Evolutionary conservation across 2,888 invertebrate genomes (phyloP).

Genomic region (Pseudococcus viburni): DNA sequence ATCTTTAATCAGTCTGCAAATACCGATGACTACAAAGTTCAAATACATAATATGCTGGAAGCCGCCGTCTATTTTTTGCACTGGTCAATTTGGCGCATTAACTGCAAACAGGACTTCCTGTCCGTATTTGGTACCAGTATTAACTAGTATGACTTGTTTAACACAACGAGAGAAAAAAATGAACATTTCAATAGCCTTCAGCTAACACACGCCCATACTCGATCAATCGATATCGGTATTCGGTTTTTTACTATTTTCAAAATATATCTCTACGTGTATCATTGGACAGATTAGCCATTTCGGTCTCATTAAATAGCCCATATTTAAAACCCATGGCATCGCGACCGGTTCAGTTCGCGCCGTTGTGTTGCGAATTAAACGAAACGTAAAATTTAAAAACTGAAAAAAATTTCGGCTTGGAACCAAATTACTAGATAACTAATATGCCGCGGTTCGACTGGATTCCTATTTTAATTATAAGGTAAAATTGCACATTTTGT

Average conservation of each 20-base stretch:
- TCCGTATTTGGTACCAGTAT: slow-evolving; percentile 59
- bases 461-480: slow-evolving; percentile 47
- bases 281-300: slow-evolving; percentile 51
- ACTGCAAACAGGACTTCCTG: slow-evolving; percentile 62
- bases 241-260: slow-evolving; percentile 53
- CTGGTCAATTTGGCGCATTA: slow-evolving; percentile 45
- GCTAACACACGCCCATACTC: slow-evolving; percentile 57
- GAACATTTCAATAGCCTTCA: slow-evolving; percentile 57
- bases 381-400: neutral
- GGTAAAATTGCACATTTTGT: slow-evolving; percentile 45
- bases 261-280: slow-evolving; percentile 42
- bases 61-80: slow-evolving; percentile 55
- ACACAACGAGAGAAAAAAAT: slow-evolving; percentile 45
- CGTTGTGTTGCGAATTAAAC: slow-evolving; percentile 16
- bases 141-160: slow-evolving; percentile 61
- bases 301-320: slow-evolving; percentile 47
- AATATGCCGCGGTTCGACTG: neutral
- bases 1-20: slow-evolving; percentile 57
- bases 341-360: slow-evolving; percentile 12
- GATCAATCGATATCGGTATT: slow-evolving; percentile 56
- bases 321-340: slow-evolving; percentile 6
- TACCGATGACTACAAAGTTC: slow-evolving; percentile 58
- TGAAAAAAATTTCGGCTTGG: slow-evolving; percentile 10
- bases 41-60: slow-evolving; percentile 54
- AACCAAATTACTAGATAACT: slow-evolving; percentile 36